Conservation (phyloP, 2,797 vertebrate genomes). For the Carcharodon carcharias region DNA sequence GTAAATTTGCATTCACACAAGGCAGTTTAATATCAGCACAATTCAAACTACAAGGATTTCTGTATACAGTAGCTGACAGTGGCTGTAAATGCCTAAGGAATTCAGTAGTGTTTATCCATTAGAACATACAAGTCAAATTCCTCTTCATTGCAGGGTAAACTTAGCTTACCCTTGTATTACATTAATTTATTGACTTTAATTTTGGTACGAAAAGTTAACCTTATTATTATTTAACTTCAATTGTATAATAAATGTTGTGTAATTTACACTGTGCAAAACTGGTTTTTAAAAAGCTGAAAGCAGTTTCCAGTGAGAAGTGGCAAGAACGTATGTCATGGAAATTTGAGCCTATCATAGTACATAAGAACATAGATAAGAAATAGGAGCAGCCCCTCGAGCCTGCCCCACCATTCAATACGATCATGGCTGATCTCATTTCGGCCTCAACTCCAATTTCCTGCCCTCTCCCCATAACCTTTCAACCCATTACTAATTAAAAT, state of each 20-base stretch:
- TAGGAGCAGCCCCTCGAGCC: no score
- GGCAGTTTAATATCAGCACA: background rate
- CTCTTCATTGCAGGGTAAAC: background rate
- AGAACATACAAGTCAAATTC: background rate
- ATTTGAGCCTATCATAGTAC: background rate
- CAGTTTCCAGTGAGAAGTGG: background rate
- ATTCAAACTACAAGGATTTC: background rate
- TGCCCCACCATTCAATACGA: no score
- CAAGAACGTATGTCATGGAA: no score
- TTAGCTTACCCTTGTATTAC: background rate
- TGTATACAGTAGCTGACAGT: background rate
- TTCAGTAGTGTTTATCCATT: background rate
- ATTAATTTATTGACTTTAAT: background rate
- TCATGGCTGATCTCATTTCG: no score
- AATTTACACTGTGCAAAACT: background rate
- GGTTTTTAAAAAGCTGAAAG: background rate
- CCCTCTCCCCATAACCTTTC: no score
- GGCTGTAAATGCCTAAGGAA: background rate
- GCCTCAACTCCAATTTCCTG: no score
- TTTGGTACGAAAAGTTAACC: background rate
- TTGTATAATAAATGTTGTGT: background rate
- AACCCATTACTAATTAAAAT: no score
- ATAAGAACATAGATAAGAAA: no score
- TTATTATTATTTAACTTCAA: background rate
- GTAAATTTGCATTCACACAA: background rate